phyloP scores from a whole-genome alignment of 2,797 vertebrate genomes.

The Poecilia gillii region DNA sequence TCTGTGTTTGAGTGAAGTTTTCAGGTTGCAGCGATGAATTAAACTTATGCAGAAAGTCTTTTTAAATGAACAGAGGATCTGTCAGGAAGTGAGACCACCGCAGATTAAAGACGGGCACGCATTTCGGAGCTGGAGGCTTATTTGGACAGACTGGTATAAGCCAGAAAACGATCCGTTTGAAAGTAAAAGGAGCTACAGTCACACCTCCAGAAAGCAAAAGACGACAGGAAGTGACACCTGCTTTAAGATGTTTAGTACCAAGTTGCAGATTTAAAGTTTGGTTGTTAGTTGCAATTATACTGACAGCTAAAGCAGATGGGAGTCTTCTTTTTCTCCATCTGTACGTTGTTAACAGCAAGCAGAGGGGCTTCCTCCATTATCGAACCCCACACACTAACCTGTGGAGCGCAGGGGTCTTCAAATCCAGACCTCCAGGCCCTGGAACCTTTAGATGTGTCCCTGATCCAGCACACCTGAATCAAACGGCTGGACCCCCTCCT shows the following conservation, averaged over 20 bases:
- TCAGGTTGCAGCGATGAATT: conserved; percentile 31
- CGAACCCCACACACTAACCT: background rate
- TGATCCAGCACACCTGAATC: background rate
- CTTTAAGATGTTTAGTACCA: background rate
- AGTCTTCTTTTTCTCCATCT: background rate
- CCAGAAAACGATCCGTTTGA: conserved; percentile 19
- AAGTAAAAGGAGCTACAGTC: conserved; percentile 12
- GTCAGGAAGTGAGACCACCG: conserved; percentile 13
- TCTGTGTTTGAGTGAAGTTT: conserved; percentile 27
- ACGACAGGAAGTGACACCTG: background rate
- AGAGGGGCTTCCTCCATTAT: background rate
- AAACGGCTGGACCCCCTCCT: background rate
- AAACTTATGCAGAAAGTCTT: conserved; percentile 15
- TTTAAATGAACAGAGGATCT: conserved; percentile 19
- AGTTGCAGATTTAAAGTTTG: background rate
- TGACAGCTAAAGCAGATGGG: conserved; percentile 11
- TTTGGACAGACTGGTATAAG: conserved; percentile 43
- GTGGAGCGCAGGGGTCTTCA: background rate
- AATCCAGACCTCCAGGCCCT: background rate
- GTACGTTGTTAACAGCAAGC: background rate
- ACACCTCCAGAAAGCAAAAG: background rate
- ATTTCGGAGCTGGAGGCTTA: conserved; percentile 30
- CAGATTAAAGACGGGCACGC: conserved; percentile 27
- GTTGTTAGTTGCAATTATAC: conserved; percentile 19
- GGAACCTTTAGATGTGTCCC: background rate